A percentile compares a stretch with the other conserved stretches of the same genome.
Evolutionary conservation across 2,888 invertebrate genomes (phyloP).

Genomic region (Himalopsyche japonica): DNA sequence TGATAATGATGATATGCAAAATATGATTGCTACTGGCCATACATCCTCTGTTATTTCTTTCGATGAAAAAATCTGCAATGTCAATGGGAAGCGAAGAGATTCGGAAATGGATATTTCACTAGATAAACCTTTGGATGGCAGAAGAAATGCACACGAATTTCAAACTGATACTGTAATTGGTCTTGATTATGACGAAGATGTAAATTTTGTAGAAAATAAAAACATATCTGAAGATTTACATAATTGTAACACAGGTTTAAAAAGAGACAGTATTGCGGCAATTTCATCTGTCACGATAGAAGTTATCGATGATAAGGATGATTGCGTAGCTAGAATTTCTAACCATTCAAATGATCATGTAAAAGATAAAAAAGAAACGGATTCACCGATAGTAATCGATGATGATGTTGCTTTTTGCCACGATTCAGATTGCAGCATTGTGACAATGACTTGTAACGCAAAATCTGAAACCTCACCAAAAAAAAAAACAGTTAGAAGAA

Average conservation of each 20-base stretch:
- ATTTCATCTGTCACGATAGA: background rate
- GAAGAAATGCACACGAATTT: background rate
- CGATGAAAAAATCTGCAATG: background rate
- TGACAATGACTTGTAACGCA: too few species aligned
- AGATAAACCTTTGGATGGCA: background rate
- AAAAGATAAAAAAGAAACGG: too few species aligned
- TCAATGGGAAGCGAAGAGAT: background rate
- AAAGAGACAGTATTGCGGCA: background rate
- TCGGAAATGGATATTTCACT: background rate
- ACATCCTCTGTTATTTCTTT: too few species aligned
- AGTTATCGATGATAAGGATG: background rate
- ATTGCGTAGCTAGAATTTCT: too few species aligned
- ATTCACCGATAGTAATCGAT: too few species aligned
- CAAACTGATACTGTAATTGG: background rate
- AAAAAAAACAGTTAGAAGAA: too few species aligned
- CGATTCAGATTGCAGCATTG: too few species aligned
- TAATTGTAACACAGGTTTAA: background rate
- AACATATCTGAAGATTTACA: background rate
- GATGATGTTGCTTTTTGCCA: too few species aligned
- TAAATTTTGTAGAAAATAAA: background rate
- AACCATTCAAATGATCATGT: too few species aligned
- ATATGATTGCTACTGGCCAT: too few species aligned
- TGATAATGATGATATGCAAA: too few species aligned
- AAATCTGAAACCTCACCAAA: too few species aligned
- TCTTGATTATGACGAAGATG: background rate